phyloP scores from a whole-genome alignment of 2,113 vertebrate species.

The pig (Sus scrofa) region T2T-Sscrofa CM000824.6:225651501-225652000 shows the following conservation, averaged over 20 bases:
- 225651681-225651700: background rate
- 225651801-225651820: accelerated
- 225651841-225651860: background rate
- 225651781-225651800: background rate
- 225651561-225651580: accelerated
- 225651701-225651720: background rate
- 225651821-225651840: background rate
- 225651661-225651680: background rate
- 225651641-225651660: background rate
- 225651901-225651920: background rate
- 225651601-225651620: no score
- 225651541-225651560: background rate
- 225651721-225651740: background rate
- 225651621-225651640: background rate
- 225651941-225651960: background rate
- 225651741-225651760: background rate
- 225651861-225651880: background rate
- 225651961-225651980: background rate
- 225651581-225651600: accelerated
- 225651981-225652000: background rate
- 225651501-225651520: background rate
- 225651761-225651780: background rate
- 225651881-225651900: background rate
- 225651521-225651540: background rate
- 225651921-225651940: background rate